Conservation (phyloP, 1,140 invertebrate genomes). For the Dolichoris vasculosae region DNA sequence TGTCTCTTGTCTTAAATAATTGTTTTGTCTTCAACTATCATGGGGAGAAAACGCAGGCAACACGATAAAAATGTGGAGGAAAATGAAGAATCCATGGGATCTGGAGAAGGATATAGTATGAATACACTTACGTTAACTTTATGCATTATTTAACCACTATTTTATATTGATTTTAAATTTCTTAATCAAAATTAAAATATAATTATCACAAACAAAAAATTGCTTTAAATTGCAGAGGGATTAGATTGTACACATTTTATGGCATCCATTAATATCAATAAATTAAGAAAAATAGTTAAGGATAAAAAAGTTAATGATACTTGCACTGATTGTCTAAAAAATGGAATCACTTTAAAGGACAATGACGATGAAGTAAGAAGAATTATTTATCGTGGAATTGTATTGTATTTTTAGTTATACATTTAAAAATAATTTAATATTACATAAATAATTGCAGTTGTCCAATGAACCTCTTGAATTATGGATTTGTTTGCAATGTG, state of each 20-base stretch:
- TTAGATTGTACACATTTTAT: constrained; percentile 80
- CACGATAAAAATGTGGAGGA: constrained; percentile 75
- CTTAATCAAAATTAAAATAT: no score
- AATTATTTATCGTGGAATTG: not conserved
- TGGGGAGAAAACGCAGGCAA: constrained; percentile 78
- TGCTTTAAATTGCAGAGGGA: constrained; percentile 49
- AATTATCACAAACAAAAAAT: not conserved
- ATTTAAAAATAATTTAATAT: not conserved
- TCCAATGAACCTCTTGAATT: constrained; percentile 58
- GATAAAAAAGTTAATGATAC: constrained; percentile 76
- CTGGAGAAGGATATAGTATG: constrained; percentile 76
- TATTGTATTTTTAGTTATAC: not conserved
- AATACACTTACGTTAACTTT: constrained; percentile 35
- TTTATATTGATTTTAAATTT: constrained; percentile 3
- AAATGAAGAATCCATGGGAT: constrained; percentile 75
- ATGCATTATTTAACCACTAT: constrained; percentile 20
- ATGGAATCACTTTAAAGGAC: constrained; percentile 60
- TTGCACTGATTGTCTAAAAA: constrained; percentile 79
- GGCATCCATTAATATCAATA: constrained; percentile 80
- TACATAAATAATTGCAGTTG: constrained; percentile 46
- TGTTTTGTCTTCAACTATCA: constrained; percentile 41
- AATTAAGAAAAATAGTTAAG: constrained; percentile 79
- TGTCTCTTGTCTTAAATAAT: not conserved
- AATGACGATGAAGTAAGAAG: constrained; percentile 61
- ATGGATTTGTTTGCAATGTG: constrained; percentile 84